Base-by-base conservation (phyloP, 2,797 vertebrate genomes). In the Ctenosaura bakeri region DNA sequence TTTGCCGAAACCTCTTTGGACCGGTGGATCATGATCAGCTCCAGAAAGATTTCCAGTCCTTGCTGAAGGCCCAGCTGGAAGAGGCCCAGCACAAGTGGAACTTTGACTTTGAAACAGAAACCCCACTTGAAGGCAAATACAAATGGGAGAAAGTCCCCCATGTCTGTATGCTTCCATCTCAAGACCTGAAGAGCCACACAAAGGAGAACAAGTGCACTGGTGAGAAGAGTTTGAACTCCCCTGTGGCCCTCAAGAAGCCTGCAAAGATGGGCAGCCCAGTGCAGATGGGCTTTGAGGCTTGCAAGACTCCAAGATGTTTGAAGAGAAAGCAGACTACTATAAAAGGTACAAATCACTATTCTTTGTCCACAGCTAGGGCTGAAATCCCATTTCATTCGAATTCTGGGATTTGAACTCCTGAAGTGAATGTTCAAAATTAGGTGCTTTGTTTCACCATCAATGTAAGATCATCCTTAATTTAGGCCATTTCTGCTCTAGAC, bases 311-410 rank as follows among this genome's bases (percentile, higher is more conserved):
- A 0, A 93, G 93, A 92, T 89, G 91, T 54, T n/a, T 97, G 59
- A 99, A 98, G 92, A 97, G 98, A 93, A 98, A 98, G 84, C 99
- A 99, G 97, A 98, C 97, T 10, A 98, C 98, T 71, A 97, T 99
- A 77, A 99, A 98, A 97, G 99, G 99, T 98, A 94, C 92, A 96
- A 0, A 0, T 32, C 32, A 80, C 0, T 2, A 16, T 22, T 50
- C 29, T n/a, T 82, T 76, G 8, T 54, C 71, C 6, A 46, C 6
- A 35, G 5, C 8, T 50, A 66, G 24, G 14, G 3, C 71, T 62
- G n/a, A 77, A 83, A 32, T 42, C 35, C 9, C 78, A 62, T 13
- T 64, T 71, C 13, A n/a, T 52, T 73, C 46, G 10, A 6, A 35
- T 46, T 38, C 20, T 38, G 59, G 22, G 32, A 32, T 35, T 62